Conservation (phyloP, 2,888 invertebrate genomes). For the Lutraria lutraria region DNA sequence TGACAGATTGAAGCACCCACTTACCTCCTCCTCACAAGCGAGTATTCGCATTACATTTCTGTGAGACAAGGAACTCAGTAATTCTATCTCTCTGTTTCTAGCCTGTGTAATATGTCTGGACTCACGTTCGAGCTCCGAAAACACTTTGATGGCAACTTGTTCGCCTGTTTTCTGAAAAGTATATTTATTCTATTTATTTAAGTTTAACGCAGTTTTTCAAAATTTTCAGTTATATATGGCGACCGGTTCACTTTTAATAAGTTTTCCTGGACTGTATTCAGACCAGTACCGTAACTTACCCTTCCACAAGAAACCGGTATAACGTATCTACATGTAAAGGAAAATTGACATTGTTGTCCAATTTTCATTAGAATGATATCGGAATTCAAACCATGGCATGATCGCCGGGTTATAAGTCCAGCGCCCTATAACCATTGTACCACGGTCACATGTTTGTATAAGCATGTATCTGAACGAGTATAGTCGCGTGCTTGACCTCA, state of each 20-base stretch:
- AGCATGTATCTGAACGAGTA: no score
- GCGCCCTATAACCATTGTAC: no score
- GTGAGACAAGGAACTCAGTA: conserved; percentile 94
- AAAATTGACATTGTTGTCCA: no score
- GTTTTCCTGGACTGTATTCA: neutral
- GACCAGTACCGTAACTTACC: neutral
- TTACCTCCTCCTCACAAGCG: conserved; percentile 95
- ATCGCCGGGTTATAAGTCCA: no score
- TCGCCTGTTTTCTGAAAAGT: conserved; percentile 92
- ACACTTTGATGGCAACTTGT: conserved; percentile 98
- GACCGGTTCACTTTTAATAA: neutral
- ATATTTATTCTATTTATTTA: neutral
- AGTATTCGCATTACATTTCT: conserved; percentile 97
- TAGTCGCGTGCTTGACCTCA: no score
- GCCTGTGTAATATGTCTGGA: conserved; percentile 88
- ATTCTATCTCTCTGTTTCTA: conserved; percentile 97
- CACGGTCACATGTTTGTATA: no score
- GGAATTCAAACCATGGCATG: no score
- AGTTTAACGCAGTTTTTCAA: neutral
- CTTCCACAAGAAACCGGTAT: no score
- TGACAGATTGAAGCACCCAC: neutral
- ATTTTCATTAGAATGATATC: no score
- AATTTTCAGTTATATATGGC: no score
- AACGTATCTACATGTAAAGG: no score
- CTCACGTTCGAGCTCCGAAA: conserved; percentile 90